These are phyloP conservation scores for Dicranocentrus wangi DNA, from an alignment of 2,888 invertebrate species.

Conservation along the genomic window DNA sequence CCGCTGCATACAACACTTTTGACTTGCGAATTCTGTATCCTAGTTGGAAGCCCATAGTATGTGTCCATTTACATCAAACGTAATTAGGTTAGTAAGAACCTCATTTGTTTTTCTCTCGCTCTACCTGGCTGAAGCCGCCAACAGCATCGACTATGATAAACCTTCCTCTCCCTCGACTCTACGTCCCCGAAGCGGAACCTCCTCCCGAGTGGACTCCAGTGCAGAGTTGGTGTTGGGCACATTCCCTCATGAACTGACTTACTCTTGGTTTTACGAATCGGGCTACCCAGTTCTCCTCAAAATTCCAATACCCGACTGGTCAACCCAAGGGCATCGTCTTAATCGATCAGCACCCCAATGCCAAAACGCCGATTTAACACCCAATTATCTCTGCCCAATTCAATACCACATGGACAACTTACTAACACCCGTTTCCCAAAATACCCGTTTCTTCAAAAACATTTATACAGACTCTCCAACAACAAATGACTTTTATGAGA, in stretches of 20 bases:
- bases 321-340: neutral
- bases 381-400: constrained; percentile 35
- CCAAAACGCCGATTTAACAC: constrained; percentile 12
- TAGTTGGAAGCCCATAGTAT: too few species aligned
- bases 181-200: too few species aligned
- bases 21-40: too few species aligned
- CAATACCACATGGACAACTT: constrained; percentile 21
- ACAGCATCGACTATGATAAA: too few species aligned
- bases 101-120: too few species aligned
- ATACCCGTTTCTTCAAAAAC: constrained; percentile 44
- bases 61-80: too few species aligned
- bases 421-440: constrained; percentile 2
- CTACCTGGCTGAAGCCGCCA: too few species aligned
- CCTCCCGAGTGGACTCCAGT: constrained; percentile 40
- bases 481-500: constrained; percentile 14
- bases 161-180: too few species aligned
- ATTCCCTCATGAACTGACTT: constrained; percentile 35
- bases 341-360: constrained; percentile 30
- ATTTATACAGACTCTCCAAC: constrained; percentile 7
- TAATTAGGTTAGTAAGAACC: too few species aligned
- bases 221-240: constrained; percentile 42
- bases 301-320: constrained; percentile 34
- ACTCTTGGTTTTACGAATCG: constrained; percentile 45
- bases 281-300: constrained; percentile 37
- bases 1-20: too few species aligned